Evolutionary conservation across 2,888 invertebrate species (phyloP).

Genomic region (Pammene aurita): DNA sequence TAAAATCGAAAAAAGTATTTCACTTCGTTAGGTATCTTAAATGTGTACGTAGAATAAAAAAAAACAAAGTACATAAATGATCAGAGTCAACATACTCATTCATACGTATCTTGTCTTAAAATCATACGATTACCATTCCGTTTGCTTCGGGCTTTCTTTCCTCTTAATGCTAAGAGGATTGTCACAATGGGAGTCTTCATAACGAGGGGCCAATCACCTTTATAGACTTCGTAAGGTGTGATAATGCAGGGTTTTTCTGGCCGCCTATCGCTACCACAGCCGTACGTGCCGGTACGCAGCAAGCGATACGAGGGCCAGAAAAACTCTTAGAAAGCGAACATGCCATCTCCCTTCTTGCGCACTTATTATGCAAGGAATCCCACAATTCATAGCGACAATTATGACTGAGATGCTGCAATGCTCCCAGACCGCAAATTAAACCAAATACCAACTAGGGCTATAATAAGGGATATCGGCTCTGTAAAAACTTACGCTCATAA

Average conservation of each 20-base stretch:
- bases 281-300: conserved; percentile 35
- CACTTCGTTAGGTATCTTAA: too few relatives aligned
- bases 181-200: conserved; percentile 21
- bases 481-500: conserved; percentile 32
- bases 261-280: conserved; percentile 32
- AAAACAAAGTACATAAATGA: background rate
- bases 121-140: background rate
- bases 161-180: conserved; percentile 23
- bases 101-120: background rate
- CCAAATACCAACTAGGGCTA: conserved; percentile 25
- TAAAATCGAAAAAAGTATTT: too few relatives aligned
- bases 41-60: background rate
- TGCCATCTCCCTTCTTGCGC: conserved; percentile 15
- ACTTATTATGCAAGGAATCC: conserved; percentile 26
- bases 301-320: conserved; percentile 24
- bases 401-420: conserved; percentile 3
- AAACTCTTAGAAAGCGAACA: conserved; percentile 30
- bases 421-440: conserved; percentile 15
- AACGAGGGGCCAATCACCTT: conserved; percentile 32
- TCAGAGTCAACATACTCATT: background rate
- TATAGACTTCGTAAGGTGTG: conserved; percentile 33
- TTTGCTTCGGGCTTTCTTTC: conserved; percentile 18
- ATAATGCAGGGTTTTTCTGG: conserved; percentile 39
- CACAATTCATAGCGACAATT: conserved; percentile 32
- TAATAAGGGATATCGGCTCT: background rate